Evolutionary conservation across 2,113 vertebrate species (phyloP).

Genomic region (Todiramphus saurophagus): DNA sequence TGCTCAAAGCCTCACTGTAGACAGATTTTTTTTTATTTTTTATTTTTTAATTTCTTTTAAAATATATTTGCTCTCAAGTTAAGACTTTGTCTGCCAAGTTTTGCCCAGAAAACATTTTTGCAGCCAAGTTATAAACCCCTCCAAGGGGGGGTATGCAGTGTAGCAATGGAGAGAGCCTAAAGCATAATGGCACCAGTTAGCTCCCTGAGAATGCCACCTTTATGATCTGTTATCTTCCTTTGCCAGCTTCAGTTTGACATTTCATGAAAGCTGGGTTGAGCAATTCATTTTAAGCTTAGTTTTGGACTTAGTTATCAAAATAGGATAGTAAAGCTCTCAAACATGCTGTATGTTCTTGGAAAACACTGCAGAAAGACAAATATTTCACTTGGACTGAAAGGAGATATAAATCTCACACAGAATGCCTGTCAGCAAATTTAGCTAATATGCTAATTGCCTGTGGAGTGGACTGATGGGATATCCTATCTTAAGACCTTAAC

Average conservation of each 20-base stretch:
- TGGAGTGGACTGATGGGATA: constrained; percentile 58
- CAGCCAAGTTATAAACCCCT: constrained; percentile 44
- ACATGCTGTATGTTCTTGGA: constrained; percentile 61
- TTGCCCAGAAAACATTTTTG: constrained; percentile 34
- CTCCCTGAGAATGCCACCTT: constrained; percentile 25
- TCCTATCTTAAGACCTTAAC: constrained; percentile 53
- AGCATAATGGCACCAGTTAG: constrained; percentile 32
- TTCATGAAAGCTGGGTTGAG: constrained; percentile 16
- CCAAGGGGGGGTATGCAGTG: not conserved
- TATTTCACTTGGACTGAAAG: constrained; percentile 75
- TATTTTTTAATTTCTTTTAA: constrained; percentile 5
- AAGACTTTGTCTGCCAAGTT: constrained; percentile 16
- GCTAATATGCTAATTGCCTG: constrained; percentile 62
- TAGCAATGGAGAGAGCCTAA: not conserved
- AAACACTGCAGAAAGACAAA: constrained; percentile 67
- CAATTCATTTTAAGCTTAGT: constrained; percentile 55
- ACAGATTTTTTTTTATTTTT: not conserved
- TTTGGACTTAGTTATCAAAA: constrained; percentile 64
- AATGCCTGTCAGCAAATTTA: constrained; percentile 68
- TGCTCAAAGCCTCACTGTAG: not conserved
- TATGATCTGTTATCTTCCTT: constrained; percentile 24
- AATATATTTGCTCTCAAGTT: not conserved
- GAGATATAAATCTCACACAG: constrained; percentile 55
- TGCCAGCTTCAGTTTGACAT: constrained; percentile 55
- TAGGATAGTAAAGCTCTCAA: constrained; percentile 66